Evolutionary conservation across 1,140 invertebrate species (phyloP), one percentile per base, ranked within the genome.

Genomic region (Wiebesia pumilae): DNA sequence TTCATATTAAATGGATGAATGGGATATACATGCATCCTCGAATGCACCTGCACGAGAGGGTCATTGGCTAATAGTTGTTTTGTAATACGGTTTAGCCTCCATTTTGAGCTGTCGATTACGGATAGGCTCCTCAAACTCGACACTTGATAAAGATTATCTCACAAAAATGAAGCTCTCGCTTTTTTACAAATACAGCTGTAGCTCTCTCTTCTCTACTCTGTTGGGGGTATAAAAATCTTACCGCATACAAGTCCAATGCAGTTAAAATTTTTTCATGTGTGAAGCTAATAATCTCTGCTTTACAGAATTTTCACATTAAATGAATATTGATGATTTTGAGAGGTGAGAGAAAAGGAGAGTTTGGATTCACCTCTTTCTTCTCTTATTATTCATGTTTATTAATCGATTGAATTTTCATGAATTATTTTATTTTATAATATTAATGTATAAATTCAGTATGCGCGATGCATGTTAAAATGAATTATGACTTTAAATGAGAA

Each of bases 61-160:
- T 38, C 43, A 75, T 58, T 33, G 71, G 0, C 38, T 77, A 78
- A 78, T 84, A 65, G 51, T n/a, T 83, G 71, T 35, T 77, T 83
- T 33, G 12, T 40, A 30, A 83, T 83, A 51, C 71, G 47, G 33
- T 16, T 6, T 24, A 19, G 65, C 65, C 51, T 40, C 35, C 62
- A 69, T 69, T 69, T 81, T 40, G 80, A 81, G 69, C 47, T 47
- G 24, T 67, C 65, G 65, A 81, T 81, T 67, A 43, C 38, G 33
- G 7, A 7, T 2, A n/a, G 27, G 6, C 12, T 12, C 43, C 43
- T 47, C 12, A 12, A 47, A 47, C 65, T 67, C 65, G 19, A 54
- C 51, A 54, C 51, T 54, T 16, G 16, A 12, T 16, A 54, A 54
- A 54, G 10, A 62, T 71, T 71, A 77, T 47, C 33, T 27, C 47